These are phyloP conservation scores for Pecten maximus DNA, from an alignment of 2,888 invertebrate genomes.

Conservation along the genomic window DNA sequence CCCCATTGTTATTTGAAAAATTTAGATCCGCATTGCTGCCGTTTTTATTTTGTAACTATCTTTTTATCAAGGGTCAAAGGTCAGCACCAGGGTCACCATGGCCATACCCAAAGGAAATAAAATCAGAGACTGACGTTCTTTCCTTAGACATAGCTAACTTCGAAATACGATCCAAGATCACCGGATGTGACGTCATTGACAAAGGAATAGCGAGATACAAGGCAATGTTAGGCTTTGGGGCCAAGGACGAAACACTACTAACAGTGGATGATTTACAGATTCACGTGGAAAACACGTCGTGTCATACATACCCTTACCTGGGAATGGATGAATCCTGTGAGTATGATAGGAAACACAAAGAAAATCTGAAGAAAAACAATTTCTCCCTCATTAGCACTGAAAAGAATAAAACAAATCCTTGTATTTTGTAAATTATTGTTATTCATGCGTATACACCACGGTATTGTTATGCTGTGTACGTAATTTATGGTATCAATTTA, in stretches of 20 bases:
- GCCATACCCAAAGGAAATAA: conserved; percentile 74
- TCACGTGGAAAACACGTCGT: conserved; percentile 41
- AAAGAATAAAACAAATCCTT: too few relatives aligned
- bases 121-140: conserved; percentile 49
- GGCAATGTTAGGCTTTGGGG: conserved; percentile 52
- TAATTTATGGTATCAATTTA: too few relatives aligned
- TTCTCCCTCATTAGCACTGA: too few relatives aligned
- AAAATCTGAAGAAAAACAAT: too few relatives aligned
- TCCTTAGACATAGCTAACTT: conserved; percentile 67
- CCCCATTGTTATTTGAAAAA: too few relatives aligned
- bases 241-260: neutral
- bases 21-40: too few relatives aligned
- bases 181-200: conserved; percentile 76
- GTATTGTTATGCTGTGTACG: too few relatives aligned
- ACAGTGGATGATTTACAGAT: conserved; percentile 44
- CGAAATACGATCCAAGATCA: conserved; percentile 59
- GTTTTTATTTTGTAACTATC: too few relatives aligned
- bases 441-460: too few relatives aligned
- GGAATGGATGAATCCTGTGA: conserved; percentile 66
- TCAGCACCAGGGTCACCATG: conserved; percentile 78
- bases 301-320: conserved; percentile 57
- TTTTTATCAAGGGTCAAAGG: conserved; percentile 65
- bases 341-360: too few relatives aligned
- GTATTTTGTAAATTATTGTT: too few relatives aligned
- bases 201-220: conserved; percentile 72